Evolutionary conservation across 2,797 vertebrate species (phyloP).

Genomic region (Vespertilio murinus): DNA sequence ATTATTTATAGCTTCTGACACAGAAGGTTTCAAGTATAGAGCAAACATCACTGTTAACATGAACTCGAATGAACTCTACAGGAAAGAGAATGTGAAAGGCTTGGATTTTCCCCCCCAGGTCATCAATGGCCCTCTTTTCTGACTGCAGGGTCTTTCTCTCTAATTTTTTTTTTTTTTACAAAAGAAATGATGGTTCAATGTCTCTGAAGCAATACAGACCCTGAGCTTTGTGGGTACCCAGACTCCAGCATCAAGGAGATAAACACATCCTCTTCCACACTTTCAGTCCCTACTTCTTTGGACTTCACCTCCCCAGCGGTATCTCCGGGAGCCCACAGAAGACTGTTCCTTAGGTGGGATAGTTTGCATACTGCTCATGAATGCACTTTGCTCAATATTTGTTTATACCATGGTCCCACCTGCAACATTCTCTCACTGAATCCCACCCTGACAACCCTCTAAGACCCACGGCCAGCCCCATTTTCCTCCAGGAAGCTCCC

Average conservation of each 20-base stretch:
- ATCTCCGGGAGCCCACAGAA: not conserved
- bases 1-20: conserved; percentile 71
- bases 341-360: not conserved
- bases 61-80: conserved; percentile 23
- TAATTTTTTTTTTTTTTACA: not conserved
- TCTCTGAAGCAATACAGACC: not conserved
- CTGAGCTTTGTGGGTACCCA: not conserved
- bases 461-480: not conserved
- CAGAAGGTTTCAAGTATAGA: conserved; percentile 41
- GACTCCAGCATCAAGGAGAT: not conserved
- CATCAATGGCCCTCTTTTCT: not conserved
- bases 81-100: not conserved
- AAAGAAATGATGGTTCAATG: not conserved
- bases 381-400: not conserved
- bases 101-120: not conserved
- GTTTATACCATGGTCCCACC: not conserved
- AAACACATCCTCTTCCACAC: not conserved
- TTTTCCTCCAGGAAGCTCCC: not conserved
- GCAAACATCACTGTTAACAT: conserved; percentile 26
- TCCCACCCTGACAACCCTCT: not conserved
- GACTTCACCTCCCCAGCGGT: not conserved
- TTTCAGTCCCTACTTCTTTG: not conserved
- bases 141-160: not conserved
- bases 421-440: not conserved
- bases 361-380: not conserved